These are phyloP conservation scores for Zhuqinia jingwanae DNA, from an alignment of 2,888 invertebrate genomes.

Conservation along the genomic window DNA sequence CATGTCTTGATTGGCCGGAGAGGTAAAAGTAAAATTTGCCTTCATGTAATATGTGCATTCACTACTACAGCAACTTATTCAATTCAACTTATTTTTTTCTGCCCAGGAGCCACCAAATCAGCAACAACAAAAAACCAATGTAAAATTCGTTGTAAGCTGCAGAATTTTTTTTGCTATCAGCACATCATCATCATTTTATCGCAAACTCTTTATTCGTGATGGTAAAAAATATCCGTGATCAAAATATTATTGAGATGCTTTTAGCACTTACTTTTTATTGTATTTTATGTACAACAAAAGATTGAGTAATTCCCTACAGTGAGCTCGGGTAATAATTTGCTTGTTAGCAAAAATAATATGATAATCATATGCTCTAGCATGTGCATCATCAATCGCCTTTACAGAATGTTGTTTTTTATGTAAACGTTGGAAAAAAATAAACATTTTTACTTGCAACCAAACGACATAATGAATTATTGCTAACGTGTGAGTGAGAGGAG, in stretches of 20 bases:
- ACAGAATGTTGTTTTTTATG: background rate
- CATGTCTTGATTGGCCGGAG: background rate
- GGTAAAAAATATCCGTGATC: slow-evolving; percentile 22
- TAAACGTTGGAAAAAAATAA: background rate
- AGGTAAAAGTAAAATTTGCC: background rate
- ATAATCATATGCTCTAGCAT: background rate
- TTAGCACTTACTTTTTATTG: background rate
- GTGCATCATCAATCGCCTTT: background rate
- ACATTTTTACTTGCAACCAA: no score
- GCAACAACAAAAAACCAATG: no score
- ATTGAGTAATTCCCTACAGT: slow-evolving; percentile 6
- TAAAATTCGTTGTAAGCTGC: no score
- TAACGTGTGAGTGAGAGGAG: no score
- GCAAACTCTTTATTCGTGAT: slow-evolving; percentile 12
- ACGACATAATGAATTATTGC: no score
- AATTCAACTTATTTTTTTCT: background rate
- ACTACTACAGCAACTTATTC: background rate
- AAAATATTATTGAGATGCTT: slow-evolving; percentile 12
- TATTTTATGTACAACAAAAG: background rate
- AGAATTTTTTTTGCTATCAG: background rate
- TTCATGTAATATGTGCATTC: slow-evolving; percentile 10
- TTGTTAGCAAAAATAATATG: background rate
- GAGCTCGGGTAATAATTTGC: background rate
- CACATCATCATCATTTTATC: background rate
- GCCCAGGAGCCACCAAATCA: background rate